Conservation (phyloP, 2,113 vertebrate species). For the Meles meles region DNA sequence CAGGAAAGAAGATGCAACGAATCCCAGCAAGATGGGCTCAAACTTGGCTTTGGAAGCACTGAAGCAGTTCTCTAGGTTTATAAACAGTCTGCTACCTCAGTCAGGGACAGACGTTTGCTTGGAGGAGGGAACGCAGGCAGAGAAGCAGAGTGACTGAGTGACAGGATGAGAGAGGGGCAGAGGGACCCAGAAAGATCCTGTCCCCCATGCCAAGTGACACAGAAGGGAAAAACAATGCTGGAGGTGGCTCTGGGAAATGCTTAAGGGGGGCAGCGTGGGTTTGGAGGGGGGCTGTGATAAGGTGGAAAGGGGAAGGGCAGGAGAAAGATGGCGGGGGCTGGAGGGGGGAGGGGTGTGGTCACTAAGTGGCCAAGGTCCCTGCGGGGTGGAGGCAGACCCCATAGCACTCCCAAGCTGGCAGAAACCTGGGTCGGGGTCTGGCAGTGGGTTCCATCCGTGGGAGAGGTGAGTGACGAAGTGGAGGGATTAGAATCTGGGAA, state of each 20-base stretch:
- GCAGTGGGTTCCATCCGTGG: not conserved
- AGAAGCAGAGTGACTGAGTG: not conserved
- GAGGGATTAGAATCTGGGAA: not conserved
- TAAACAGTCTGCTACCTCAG: slow-evolving; percentile 47
- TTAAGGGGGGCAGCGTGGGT: not conserved
- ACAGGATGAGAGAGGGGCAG: slow-evolving; percentile 47
- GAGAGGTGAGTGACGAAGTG: not conserved
- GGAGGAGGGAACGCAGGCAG: not conserved
- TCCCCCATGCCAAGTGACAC: slow-evolving; percentile 60
- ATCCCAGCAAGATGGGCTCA: not conserved
- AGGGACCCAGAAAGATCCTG: slow-evolving; percentile 60
- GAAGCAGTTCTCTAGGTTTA: slow-evolving; percentile 39
- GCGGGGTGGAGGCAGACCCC: slow-evolving; percentile 23
- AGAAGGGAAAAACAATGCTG: slow-evolving; percentile 44
- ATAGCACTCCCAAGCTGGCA: not conserved
- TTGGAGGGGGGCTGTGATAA: not conserved
- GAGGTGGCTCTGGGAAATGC: slow-evolving; percentile 32
- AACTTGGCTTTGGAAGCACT: slow-evolving; percentile 44
- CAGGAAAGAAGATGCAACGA: not conserved
- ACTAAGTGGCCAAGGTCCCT: slow-evolving; percentile 50
- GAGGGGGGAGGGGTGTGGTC: slow-evolving; percentile 69
- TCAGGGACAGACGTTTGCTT: slow-evolving; percentile 16
- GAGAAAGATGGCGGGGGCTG: slow-evolving; percentile 65
- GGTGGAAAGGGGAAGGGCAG: slow-evolving; percentile 58
- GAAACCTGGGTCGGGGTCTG: not conserved